Percentiles rank a stretch among this genome's conserved stretches.
Evolutionary conservation across 2,797 vertebrate species (phyloP).

Genomic region (Iguana delicatissima): DNA sequence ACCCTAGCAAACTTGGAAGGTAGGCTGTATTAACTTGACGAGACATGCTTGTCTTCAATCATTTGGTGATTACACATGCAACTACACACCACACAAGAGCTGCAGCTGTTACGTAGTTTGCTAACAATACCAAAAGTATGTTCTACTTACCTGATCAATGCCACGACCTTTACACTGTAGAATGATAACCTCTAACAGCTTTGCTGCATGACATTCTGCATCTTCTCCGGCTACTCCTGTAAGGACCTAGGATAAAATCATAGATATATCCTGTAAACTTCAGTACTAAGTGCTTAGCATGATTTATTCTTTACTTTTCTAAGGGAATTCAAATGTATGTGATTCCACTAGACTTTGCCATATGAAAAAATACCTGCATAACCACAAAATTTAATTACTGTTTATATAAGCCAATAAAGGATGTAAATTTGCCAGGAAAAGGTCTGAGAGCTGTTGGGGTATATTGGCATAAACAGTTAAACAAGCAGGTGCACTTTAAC

Average conservation of each 20-base stretch:
- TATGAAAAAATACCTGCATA: constrained; percentile 20
- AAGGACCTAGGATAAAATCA: constrained; percentile 84
- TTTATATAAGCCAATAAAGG: background rate
- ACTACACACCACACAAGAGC: background rate
- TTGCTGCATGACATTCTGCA: constrained; percentile 97
- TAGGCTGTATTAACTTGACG: background rate
- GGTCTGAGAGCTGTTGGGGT: background rate
- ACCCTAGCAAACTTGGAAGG: too few relatives aligned
- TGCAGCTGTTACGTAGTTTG: background rate
- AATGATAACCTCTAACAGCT: constrained; percentile 96
- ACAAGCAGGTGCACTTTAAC: too few relatives aligned
- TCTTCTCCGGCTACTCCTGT: constrained; percentile 98
- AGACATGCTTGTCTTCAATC: background rate
- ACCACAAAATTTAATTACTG: background rate
- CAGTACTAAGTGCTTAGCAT: background rate
- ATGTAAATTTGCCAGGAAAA: background rate
- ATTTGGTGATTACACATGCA: background rate
- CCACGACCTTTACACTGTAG: constrained; percentile 98
- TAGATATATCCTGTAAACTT: constrained; percentile 16
- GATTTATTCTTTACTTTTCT: background rate
- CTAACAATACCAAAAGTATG: background rate
- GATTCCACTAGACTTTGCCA: background rate
- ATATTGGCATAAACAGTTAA: background rate
- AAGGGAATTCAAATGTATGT: background rate
- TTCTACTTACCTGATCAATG: constrained; percentile 92